Evolutionary conservation across 2,113 vertebrate genomes (phyloP).

Genomic region (Gila orcuttii): DNA sequence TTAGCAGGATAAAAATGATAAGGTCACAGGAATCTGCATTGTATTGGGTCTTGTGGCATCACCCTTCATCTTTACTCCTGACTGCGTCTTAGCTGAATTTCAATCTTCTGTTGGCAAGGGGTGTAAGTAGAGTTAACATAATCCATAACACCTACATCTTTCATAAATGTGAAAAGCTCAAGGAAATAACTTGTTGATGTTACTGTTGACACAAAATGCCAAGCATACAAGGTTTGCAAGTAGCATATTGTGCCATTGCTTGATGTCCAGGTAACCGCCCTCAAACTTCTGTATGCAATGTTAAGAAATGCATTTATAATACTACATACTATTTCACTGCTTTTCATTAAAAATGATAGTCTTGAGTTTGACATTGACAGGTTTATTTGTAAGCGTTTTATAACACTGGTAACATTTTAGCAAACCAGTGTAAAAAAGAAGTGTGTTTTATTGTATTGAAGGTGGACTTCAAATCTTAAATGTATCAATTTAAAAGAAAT

Average conservation of each 20-base stretch:
- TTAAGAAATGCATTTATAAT: background rate
- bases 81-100: background rate
- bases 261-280: background rate
- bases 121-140: background rate
- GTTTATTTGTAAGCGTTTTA: background rate
- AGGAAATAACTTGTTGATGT: background rate
- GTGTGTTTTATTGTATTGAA: background rate
- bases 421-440: background rate
- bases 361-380: background rate
- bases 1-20: constrained; percentile 40
- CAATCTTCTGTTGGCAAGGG: background rate
- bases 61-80: background rate
- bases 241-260: background rate
- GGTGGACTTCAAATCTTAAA: background rate
- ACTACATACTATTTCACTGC: background rate
- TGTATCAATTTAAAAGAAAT: background rate
- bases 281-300: background rate
- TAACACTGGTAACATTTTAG: background rate
- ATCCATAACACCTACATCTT: background rate
- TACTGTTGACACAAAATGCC: background rate
- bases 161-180: background rate
- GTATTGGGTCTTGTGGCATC: constrained; percentile 53
- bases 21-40: constrained; percentile 53
- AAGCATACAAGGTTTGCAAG: background rate
- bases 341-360: background rate